Evolutionary conservation across 2,797 vertebrate genomes (phyloP), one percentile per base, ranked within the genome.

Genomic region (Tenualosa thibaudeaui): DNA sequence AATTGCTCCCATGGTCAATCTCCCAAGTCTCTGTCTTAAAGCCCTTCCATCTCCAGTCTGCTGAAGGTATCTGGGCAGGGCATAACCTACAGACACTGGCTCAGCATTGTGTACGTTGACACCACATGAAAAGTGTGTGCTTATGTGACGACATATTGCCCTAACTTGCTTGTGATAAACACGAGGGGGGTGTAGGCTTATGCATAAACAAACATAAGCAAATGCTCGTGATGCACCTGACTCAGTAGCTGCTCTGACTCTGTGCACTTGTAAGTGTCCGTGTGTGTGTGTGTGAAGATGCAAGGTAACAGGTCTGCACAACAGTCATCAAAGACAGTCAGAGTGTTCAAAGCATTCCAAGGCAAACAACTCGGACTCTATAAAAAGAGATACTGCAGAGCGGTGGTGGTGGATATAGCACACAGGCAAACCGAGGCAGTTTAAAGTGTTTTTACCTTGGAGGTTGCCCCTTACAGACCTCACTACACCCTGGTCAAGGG

Each of bases 191-290:
- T 81, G 31, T 40, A 78, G 15, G 71, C 71, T 40, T 78, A 5
- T 62, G 58, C 40, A 40, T 12, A 26, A 71, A 13, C 46, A 26
- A 71, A 13, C 46, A 40, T 13, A 49, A 60, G n/a, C 84, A 85
- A 17, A 78, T 81, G 71, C 24, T 2, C n/a, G 24, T 43, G 26
- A 83, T n/a, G n/a, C 83, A 88, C 82, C 54, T 53, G 86, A 82
- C 82, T 40, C 49, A 71, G 19, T 24, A 43, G 10, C 40, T 78
- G 15, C 71, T 40, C 58, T 8, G 58, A 19, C 1, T n/a, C 22
- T n/a, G 62, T 26, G n/a, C 24, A 10, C 15, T 12, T 71, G 65
- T 71, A 31, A 13, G 65, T 37, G 26, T n/a, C n/a, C n/a, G 37
- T 43, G 17, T 19, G 71, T 78, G 71, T 46, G 17, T 78, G 37